Evolutionary conservation across 2,113 vertebrate genomes (phyloP).

Genomic region (Amphiprion percula): DNA sequence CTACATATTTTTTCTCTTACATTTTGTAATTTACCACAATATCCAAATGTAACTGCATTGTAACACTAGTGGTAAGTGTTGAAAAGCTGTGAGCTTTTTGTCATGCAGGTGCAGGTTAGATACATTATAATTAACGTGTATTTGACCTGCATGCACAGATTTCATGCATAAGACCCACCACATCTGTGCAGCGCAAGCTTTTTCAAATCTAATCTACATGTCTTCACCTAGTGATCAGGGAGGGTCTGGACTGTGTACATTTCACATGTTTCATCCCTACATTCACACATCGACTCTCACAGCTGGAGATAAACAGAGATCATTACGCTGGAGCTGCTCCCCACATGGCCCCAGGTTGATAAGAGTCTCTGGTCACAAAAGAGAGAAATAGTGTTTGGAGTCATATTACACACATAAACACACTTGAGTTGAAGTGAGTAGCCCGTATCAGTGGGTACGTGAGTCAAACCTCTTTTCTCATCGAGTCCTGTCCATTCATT

Average conservation of each 20-base stretch:
- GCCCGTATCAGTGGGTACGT: conserved; percentile 36
- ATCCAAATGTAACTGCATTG: background rate
- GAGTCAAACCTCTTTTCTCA: conserved; percentile 48
- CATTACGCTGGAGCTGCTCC: conserved; percentile 24
- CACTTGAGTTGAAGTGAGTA: conserved; percentile 53
- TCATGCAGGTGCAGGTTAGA: background rate
- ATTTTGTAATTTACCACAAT: background rate
- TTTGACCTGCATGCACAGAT: background rate
- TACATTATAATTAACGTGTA: background rate
- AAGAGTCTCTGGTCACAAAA: conserved; percentile 55
- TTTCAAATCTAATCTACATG: background rate
- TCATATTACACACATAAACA: conserved; percentile 67
- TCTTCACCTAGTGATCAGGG: background rate
- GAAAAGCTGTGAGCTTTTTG: background rate
- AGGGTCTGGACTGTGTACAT: conserved; percentile 22
- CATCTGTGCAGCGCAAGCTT: background rate
- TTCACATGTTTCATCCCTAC: conserved; percentile 35
- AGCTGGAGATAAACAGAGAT: conserved; percentile 55
- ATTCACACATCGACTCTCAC: conserved; percentile 43
- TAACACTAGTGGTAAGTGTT: background rate
- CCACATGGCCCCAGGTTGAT: conserved; percentile 55
- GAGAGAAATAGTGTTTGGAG: conserved; percentile 57
- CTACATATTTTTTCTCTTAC: too few relatives aligned
- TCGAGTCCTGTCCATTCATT: conserved; percentile 53
- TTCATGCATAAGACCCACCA: background rate